phyloP scores from a whole-genome alignment of 1,140 invertebrate species.

The Archegozetes longisetosus region DNA sequence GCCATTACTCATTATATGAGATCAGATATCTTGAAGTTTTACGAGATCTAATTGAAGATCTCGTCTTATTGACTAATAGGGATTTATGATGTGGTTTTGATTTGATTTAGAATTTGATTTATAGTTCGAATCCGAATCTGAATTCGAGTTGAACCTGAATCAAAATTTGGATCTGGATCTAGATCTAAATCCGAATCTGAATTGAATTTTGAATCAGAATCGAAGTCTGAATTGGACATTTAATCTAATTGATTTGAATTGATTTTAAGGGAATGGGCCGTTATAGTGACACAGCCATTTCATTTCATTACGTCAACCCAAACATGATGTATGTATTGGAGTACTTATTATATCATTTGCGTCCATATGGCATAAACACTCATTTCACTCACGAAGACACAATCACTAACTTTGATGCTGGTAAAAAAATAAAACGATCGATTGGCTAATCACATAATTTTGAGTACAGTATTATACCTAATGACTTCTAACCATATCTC shows the following conservation, averaged over 20 bases:
- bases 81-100: too few species aligned
- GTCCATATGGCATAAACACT: constrained; percentile 40
- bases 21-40: constrained; percentile 4
- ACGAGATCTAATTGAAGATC: too few species aligned
- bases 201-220: neutral
- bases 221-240: neutral
- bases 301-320: constrained; percentile 86
- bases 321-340: constrained; percentile 91
- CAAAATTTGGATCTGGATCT: too few species aligned
- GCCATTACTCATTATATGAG: neutral
- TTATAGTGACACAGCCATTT: constrained; percentile 87
- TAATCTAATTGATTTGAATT: neutral
- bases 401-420: neutral
- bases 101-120: too few species aligned
- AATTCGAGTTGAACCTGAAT: neutral
- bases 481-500: too few species aligned
- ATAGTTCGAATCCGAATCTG: neutral
- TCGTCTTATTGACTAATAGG: too few species aligned
- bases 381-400: neutral
- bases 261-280: constrained; percentile 64
- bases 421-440: neutral
- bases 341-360: constrained; percentile 85
- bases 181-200: neutral
- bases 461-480: neutral
- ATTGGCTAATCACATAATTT: neutral